phyloP scores from a whole-genome alignment of 2,113 vertebrate genomes.

The Gracilinanus agilis region DNA sequence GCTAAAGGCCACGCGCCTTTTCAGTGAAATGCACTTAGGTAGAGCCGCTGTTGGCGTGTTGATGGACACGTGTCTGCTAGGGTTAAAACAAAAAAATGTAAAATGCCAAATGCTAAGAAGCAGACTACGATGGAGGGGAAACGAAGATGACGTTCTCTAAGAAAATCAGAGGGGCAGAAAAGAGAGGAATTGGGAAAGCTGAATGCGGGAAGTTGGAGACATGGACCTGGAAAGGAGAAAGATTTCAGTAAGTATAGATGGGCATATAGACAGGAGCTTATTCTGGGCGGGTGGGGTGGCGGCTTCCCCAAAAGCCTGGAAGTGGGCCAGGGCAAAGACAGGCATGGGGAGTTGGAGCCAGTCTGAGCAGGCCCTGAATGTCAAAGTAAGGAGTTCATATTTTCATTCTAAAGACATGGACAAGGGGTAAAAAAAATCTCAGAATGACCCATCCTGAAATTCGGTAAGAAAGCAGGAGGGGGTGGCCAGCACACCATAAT shows the following conservation, averaged over 20 bases:
- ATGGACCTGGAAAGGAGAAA: neutral
- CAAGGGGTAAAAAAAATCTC: neutral
- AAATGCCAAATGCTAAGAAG: too few relatives aligned
- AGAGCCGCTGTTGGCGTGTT: too few relatives aligned
- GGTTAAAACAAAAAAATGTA: neutral
- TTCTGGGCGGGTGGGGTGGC: too few relatives aligned
- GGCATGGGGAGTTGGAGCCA: neutral
- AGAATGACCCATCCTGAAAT: neutral
- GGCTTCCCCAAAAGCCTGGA: neutral
- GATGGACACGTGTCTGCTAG: neutral
- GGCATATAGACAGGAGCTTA: too few relatives aligned
- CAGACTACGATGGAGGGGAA: too few relatives aligned
- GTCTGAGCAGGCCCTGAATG: neutral
- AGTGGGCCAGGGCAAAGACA: neutral
- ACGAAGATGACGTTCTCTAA: too few relatives aligned
- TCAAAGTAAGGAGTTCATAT: fast-evolving
- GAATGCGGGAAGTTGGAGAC: too few relatives aligned
- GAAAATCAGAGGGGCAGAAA: neutral
- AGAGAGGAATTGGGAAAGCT: neutral
- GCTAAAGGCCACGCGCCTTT: neutral
- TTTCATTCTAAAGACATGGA: neutral
- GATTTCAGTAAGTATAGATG: neutral
- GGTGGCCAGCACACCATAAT: too few relatives aligned
- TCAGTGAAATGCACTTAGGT: neutral
- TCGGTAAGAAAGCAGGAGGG: too few relatives aligned